Evolutionary conservation across 1,140 invertebrate genomes (phyloP), one percentile per base, ranked within the genome.

Genomic region (Pinna nobilis): DNA sequence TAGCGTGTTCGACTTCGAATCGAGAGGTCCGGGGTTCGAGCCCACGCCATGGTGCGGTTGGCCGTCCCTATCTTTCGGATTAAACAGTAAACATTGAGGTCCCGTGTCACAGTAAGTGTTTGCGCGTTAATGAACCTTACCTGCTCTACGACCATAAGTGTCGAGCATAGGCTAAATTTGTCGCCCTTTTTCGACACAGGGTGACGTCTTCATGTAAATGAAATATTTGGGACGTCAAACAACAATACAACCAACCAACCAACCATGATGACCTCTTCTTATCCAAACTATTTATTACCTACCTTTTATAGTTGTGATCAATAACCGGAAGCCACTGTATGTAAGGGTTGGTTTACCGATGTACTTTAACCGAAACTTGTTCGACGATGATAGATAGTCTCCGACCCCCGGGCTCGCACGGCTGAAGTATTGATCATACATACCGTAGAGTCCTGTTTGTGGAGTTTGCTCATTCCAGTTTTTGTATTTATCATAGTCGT

Each of bases 271-370:
- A n/a, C 0, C 15, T 0, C 30, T 3, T 30, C 18, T 51, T 9
- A 41, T 13, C 18, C 3, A 23, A 13, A 25, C n/a, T 15, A 6
- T 64, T 69, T 32, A 23, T n/a, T n/a, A n/a, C n/a, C n/a, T 63
- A 79, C 79, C 74, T 69, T 68, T 72, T 44, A 79, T 64, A 28
- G 72, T 37, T 15, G 79, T 81, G 3, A 81, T 49, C 6, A 81
- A 55, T 15, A 81, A 53, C 7, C 63, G 55, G 47, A 81, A 81
- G 18, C 79, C 79, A 20, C 71, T 51, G 51, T 79, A 78, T 0
- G 78, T 69, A 6, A 79, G 41, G 5, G 71, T 79, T 15, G 79
- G 79, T 44, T 70, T 77, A 11, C 79, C 79, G 28, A 75, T 67
- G 55, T 79, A 81, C 39, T 78, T 71, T 2, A 81, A 37, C 28